Evolutionary conservation across 2,113 vertebrate species (phyloP).

Genomic region (Aleadryas rufinucha): DNA sequence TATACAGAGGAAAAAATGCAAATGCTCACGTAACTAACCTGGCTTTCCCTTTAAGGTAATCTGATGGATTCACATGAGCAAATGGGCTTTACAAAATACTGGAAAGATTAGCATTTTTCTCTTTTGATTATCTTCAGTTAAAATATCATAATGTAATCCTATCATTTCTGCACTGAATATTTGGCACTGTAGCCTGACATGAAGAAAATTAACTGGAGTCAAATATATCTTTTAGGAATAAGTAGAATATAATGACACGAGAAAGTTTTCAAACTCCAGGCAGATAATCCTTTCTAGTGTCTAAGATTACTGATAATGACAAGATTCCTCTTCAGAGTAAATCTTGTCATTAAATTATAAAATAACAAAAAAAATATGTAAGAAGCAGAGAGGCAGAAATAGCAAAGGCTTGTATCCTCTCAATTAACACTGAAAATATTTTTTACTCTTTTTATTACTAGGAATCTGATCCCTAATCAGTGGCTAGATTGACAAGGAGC

Average conservation of each 20-base stretch:
- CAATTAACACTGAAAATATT: not conserved
- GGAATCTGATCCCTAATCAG: not conserved
- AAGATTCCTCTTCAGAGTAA: not conserved
- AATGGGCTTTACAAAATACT: slow-evolving; percentile 33
- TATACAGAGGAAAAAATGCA: not conserved
- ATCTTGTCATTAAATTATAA: not conserved
- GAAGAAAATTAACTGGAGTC: slow-evolving; percentile 29
- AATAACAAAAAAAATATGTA: not conserved
- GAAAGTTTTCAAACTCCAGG: not conserved
- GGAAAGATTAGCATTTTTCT: slow-evolving; percentile 57
- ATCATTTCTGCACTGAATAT: slow-evolving; percentile 46
- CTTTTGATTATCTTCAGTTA: slow-evolving; percentile 42
- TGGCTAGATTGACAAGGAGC: not conserved
- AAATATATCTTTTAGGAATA: slow-evolving; percentile 38
- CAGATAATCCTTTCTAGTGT: not conserved
- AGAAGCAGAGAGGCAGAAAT: not conserved
- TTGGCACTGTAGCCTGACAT: slow-evolving; percentile 10
- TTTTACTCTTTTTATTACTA: not conserved
- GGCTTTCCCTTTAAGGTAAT: not conserved
- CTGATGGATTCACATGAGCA: slow-evolving; percentile 1
- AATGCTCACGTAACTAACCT: not conserved
- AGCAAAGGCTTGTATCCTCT: not conserved
- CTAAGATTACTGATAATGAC: not conserved
- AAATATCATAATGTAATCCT: slow-evolving; percentile 60
- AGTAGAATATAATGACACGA: slow-evolving; percentile 10